Conservation (phyloP, 2,888 invertebrate genomes). For the Cantharis flavilabris region DNA sequence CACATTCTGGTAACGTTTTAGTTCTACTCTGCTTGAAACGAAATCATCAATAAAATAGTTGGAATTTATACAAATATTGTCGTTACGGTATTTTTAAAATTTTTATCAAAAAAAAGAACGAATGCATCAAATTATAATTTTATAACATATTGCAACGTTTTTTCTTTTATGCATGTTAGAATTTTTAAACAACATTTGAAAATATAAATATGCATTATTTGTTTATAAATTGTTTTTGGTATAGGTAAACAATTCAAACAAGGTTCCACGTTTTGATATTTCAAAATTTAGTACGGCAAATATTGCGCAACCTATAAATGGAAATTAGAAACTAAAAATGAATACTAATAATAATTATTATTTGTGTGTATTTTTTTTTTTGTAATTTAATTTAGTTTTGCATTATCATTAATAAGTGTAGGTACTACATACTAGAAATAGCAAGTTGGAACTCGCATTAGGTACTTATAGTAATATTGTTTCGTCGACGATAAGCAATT, state of each 20-base stretch:
- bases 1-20: not conserved
- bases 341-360: not conserved
- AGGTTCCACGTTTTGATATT: not conserved
- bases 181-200: not conserved
- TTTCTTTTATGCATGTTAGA: not conserved
- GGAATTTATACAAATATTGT: not conserved
- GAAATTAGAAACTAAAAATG: not conserved
- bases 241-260: not conserved
- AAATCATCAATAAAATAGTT: not conserved
- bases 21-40: not conserved
- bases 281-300: not conserved
- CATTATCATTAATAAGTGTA: not conserved
- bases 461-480: not conserved
- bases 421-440: not conserved
- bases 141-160: not conserved
- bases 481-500: not conserved
- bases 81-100: not conserved
- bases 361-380: not conserved
- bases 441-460: not conserved
- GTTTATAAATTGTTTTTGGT: not conserved
- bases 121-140: not conserved
- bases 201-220: not conserved
- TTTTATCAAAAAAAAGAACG: not conserved
- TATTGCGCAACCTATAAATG: not conserved
- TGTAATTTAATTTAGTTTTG: not conserved